A percentile compares a stretch with the other conserved stretches of the same genome.
Conservation (phyloP, 1,140 invertebrate species). For the Neodiprion fabricii region DNA sequence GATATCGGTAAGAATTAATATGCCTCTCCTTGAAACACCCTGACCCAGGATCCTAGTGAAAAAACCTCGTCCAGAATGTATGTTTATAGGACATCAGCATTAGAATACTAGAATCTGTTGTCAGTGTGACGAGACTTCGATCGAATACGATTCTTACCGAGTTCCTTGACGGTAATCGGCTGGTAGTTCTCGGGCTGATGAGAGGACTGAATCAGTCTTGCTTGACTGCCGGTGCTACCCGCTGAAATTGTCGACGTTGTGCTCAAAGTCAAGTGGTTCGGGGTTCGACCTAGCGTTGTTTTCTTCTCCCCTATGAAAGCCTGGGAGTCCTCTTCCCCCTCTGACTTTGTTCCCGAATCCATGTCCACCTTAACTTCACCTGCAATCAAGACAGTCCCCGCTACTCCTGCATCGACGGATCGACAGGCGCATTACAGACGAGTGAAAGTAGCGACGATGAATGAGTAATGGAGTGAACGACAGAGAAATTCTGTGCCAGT, state of each 20-base stretch:
- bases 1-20: no score
- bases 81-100: no score
- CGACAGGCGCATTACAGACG: neutral
- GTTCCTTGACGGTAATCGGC: slow-evolving; percentile 81
- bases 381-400: slow-evolving; percentile 40
- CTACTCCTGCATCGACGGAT: slow-evolving; percentile 27
- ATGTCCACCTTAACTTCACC: slow-evolving; percentile 61
- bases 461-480: no score
- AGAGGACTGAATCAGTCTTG: slow-evolving; percentile 90
- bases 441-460: no score
- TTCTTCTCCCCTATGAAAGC: slow-evolving; percentile 71
- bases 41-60: no score
- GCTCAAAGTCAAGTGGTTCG: slow-evolving; percentile 90
- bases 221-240: slow-evolving; percentile 91
- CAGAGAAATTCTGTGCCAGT: no score
- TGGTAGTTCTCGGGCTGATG: slow-evolving; percentile 90
- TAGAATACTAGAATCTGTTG: neutral
- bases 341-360: slow-evolving; percentile 82
- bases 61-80: no score
- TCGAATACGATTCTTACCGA: slow-evolving; percentile 72
- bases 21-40: no score
- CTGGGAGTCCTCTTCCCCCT: slow-evolving; percentile 85
- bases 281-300: slow-evolving; percentile 80
- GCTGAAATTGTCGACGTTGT: slow-evolving; percentile 93
- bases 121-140: neutral